Evolutionary conservation across 2,888 invertebrate genomes (phyloP), one percentile per base, ranked within the genome.

Genomic region (Tetheella fluctuosa): DNA sequence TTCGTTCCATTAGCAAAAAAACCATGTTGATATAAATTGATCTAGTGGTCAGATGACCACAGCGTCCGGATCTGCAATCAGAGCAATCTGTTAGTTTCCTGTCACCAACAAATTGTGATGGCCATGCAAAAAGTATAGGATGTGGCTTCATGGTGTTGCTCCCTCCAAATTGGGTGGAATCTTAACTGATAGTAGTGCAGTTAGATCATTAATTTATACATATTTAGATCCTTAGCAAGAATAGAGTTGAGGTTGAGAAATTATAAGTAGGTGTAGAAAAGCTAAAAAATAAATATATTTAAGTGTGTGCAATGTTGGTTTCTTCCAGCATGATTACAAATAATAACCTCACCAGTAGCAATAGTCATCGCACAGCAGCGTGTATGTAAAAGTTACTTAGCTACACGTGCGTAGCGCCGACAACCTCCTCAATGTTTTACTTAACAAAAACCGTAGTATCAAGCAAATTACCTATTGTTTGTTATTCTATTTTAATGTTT

Each of bases 111-210:
- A 73, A 78, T 66, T 57, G 52, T 59, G 60, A 61, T 61, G 58
- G 60, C 48, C 8, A 52, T 56, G 60, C 69, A 84, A 82, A 83
- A 86, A 81, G 73, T 65, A 62, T 70, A 76, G 88, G 87, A 88
- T 87, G 87, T 86, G 87, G 87, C 79, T 65, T 69, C 48, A 48
- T 48, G 48, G 48, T 48, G 10, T 8, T 48, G 48, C 48, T 48
- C 54, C 59, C 4, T 42, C 28, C 61, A 64, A 64, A 60, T 58
- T 57, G 55, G 55, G 58, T 52, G 56, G 20, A 20, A 17, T 48
- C 8, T 20, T 20, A n/a, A 20, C n/a, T 17, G 17, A 42, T 6
- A n/a, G 15, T 15, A 42, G 17, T 42, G 42, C 42, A 42, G 20
- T 20, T 17, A 17, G 0, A 39, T n/a, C 5, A 39, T 13, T 8